Percentiles rank a stretch among this genome's conserved stretches.
phyloP scores from a whole-genome alignment of 2,113 vertebrate species.

The Zosterops japonicus region DNA sequence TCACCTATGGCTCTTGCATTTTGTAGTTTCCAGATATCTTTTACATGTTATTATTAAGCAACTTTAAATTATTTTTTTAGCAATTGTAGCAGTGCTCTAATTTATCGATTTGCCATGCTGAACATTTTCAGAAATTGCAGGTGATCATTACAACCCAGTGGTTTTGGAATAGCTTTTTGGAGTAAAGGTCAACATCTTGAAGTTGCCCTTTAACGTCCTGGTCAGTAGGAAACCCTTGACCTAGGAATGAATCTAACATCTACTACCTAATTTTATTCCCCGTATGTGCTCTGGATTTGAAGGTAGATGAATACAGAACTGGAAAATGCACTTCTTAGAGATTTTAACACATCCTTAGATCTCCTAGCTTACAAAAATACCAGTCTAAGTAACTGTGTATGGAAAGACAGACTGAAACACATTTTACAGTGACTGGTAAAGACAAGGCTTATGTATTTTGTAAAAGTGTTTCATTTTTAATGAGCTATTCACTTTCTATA shows the following conservation, averaged over 20 bases:
- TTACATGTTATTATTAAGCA: neutral
- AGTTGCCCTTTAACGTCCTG: neutral
- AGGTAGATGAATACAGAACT: neutral
- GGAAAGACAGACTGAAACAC: neutral
- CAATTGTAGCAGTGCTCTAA: neutral
- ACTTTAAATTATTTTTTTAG: neutral
- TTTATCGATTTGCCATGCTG: neutral
- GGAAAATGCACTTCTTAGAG: neutral
- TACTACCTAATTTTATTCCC: neutral
- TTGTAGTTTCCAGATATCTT: neutral
- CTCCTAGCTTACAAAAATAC: neutral
- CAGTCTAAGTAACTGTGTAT: neutral
- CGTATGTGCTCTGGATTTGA: neutral
- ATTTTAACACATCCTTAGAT: neutral
- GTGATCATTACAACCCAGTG: neutral
- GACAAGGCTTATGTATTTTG: conserved; percentile 11
- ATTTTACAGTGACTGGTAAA: neutral
- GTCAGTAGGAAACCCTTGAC: neutral
- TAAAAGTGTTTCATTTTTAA: conserved; percentile 55
- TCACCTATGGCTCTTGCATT: neutral
- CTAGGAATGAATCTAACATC: neutral
- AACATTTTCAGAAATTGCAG: neutral
- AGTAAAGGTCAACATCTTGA: neutral
- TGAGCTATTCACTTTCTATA: conserved; percentile 37
- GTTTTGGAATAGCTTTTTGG: neutral